phyloP scores from a whole-genome alignment of 2,888 invertebrate species.

The Luperina nickerlii region DNA sequence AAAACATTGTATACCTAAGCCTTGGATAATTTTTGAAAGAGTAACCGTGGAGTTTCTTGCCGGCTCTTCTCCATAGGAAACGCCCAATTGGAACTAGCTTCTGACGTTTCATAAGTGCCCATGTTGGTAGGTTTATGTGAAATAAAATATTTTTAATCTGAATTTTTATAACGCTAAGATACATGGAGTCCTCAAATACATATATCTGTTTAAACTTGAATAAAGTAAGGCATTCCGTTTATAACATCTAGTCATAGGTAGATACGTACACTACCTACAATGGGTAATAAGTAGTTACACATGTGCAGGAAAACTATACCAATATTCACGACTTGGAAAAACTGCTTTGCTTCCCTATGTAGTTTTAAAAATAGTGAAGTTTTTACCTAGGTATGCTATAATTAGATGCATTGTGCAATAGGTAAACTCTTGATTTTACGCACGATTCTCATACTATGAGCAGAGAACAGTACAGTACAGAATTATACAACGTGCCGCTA shows the following conservation, averaged over 20 bases:
- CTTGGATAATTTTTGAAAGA: background rate
- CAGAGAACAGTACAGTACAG: background rate
- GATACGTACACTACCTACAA: too few relatives aligned
- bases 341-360: background rate
- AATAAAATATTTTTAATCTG: background rate
- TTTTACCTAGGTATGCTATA: background rate
- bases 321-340: slow-evolving; percentile 1
- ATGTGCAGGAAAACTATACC: slow-evolving; percentile 3
- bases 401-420: background rate
- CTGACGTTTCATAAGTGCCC: background rate
- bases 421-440: background rate
- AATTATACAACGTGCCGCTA: too few relatives aligned
- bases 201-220: background rate
- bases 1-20: too few relatives aligned
- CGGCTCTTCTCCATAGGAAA: background rate
- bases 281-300: background rate
- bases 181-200: background rate
- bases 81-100: background rate
- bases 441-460: background rate
- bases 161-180: background rate
- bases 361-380: background rate
- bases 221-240: background rate
- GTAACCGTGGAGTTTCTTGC: background rate
- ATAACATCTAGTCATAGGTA: too few relatives aligned
- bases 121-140: background rate